Evolutionary conservation across 2,888 invertebrate species (phyloP).

Genomic region (Acrocera orbiculus): DNA sequence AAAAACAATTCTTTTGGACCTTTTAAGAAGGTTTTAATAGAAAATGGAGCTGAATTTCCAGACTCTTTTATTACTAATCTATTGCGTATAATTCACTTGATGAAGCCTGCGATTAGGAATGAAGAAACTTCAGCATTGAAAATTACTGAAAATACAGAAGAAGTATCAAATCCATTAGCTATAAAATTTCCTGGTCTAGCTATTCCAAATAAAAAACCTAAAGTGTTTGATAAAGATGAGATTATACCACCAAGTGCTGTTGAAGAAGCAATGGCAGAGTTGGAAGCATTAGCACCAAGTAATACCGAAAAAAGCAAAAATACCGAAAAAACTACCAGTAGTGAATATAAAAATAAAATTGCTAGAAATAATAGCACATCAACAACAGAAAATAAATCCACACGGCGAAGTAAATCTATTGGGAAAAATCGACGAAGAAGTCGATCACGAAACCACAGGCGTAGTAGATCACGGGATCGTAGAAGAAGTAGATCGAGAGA

Average conservation of each 20-base stretch:
- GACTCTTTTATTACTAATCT: constrained; percentile 90
- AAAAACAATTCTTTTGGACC: constrained; percentile 68
- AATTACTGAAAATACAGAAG: constrained; percentile 1
- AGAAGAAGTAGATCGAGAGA: constrained; percentile 18
- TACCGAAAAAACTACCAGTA: constrained; percentile 12
- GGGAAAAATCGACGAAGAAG: constrained; percentile 10
- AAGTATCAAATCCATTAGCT: constrained; percentile 36
- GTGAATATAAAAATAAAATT: constrained; percentile 18
- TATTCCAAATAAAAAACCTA: constrained; percentile 53
- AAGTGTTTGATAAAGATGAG: constrained; percentile 26
- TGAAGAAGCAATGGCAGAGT: constrained; percentile 68
- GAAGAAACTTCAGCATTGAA: constrained; percentile 15
- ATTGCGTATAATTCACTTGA: constrained; percentile 84
- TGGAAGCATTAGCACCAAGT: constrained; percentile 70
- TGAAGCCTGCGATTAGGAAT: constrained; percentile 44
- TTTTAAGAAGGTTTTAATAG: constrained; percentile 71
- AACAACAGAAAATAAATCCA: constrained; percentile 8
- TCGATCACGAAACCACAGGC: background rate
- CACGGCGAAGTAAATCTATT: constrained; percentile 6
- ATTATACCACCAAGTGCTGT: constrained; percentile 35
- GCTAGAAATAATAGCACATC: constrained; percentile 14
- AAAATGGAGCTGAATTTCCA: constrained; percentile 92
- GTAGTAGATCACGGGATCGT: constrained; percentile 15
- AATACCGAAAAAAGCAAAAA: constrained; percentile 19
- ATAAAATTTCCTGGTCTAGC: constrained; percentile 65